Base-by-base conservation (phyloP, 2,888 invertebrate genomes). In the Pimpla rufipes region DNA sequence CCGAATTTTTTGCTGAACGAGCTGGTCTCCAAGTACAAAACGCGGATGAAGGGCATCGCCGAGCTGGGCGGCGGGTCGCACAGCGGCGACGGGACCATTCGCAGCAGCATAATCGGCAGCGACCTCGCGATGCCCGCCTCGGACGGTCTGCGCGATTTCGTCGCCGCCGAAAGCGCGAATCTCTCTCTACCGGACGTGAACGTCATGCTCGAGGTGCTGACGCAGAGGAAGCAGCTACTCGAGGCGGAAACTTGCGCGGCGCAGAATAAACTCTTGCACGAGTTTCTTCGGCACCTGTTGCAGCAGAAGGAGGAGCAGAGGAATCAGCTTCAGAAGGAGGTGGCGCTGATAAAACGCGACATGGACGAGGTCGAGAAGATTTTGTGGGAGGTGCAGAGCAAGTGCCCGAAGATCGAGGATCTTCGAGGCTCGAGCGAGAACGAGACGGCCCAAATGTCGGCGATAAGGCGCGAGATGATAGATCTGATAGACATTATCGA, bases 1-100 rank as follows among this genome's bases (percentile, higher is more conserved):
- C 98, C 98, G 0, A 98, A 98, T 93, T 97, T 97, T 91, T 94
- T 97, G 77, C 94, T 98, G 47, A 97, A 98, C 92, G 97, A 98
- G 92, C 93, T 98, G 87, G 95, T 97, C 52, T 95, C 96, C 5
- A 96, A 97, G 88, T 95, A 97, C 82, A 95, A 96, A 86, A 92
- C 95, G 52, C 94, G 95, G 80, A 88, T 94, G 50, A 94, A 94
- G 80, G 94, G 94, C 37, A 91, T 94, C 45, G 93, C 93, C 67
- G 93, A 94, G 70, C 88, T 94, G 42, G 93, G 94, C 47, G 88
- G 86, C 70, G 29, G 29, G 5, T 77, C 85, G 50, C 89, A 82
- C 83, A 84, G 59, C 81, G 79, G 80, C 18, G 91, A 92, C 62
- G 87, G 88, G 4, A 88, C 89, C 75, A 84, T 80, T 64, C 85